These are phyloP conservation scores for Polylopha cassiicola DNA, from an alignment of 2,888 invertebrate species.

Conservation along the genomic window DNA sequence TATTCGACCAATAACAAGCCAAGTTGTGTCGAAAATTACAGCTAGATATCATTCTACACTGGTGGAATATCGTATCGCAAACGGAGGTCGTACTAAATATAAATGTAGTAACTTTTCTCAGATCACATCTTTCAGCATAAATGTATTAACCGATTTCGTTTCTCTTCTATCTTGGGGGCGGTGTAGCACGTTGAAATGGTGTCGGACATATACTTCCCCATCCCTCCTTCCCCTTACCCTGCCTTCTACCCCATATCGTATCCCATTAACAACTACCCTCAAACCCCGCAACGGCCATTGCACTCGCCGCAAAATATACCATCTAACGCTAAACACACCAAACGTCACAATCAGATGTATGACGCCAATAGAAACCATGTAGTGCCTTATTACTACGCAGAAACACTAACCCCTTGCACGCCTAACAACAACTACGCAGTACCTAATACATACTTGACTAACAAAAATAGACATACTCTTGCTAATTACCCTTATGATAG, in stretches of 20 bases:
- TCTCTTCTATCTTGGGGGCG: conserved; percentile 72
- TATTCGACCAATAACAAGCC: no score
- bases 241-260: conserved; percentile 67
- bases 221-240: conserved; percentile 65
- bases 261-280: conserved; percentile 69
- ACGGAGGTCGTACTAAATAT: no score
- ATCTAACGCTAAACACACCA: conserved; percentile 47
- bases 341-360: conserved; percentile 65
- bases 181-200: conserved; percentile 85
- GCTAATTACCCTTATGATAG: conserved; percentile 56
- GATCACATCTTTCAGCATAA: conserved; percentile 21
- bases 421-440: conserved; percentile 59
- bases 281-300: conserved; percentile 48
- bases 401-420: conserved; percentile 66
- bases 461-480: conserved; percentile 58
- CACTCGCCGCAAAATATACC: conserved; percentile 59
- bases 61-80: no score
- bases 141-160: conserved; percentile 66
- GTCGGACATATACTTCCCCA: conserved; percentile 84
- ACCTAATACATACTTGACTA: conserved; percentile 39
- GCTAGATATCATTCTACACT: no score
- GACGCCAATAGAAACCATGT: conserved; percentile 78
- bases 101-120: no score
- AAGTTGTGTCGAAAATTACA: no score
- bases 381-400: conserved; percentile 70